These are phyloP conservation scores for Antidorcas marsupialis DNA, from an alignment of 2,113 vertebrate species.

Conservation along the genomic window DNA sequence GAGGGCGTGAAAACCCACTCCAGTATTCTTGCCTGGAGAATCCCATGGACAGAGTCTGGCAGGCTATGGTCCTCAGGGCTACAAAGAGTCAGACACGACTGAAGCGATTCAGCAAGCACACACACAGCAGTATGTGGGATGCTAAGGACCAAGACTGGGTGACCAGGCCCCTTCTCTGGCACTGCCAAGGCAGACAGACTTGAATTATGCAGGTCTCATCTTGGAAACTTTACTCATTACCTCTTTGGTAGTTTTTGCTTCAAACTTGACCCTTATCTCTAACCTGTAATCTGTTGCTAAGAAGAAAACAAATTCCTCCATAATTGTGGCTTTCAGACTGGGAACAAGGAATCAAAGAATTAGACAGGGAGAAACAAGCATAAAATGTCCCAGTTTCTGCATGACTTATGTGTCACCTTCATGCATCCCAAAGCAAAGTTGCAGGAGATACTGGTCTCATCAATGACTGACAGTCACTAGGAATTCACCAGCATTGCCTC, in stretches of 20 bases:
- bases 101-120: not conserved
- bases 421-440: not conserved
- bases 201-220: not conserved
- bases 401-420: not conserved
- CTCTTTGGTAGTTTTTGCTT: not conserved
- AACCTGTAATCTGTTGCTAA: not conserved
- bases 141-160: no score
- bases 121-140: not conserved
- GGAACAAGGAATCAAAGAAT: not conserved
- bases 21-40: not conserved
- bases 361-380: not conserved
- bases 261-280: not conserved
- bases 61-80: not conserved
- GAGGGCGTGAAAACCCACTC: not conserved
- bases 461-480: not conserved
- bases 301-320: not conserved
- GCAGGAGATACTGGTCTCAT: not conserved
- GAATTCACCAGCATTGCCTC: not conserved
- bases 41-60: not conserved
- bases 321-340: not conserved
- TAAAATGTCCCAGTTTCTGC: not conserved
- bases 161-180: not conserved
- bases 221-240: not conserved
- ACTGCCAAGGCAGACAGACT: not conserved
- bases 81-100: not conserved